These are phyloP conservation scores for Elymnias hypermnestra DNA, from an alignment of 1,140 invertebrate species.

Conservation along the genomic window DNA sequence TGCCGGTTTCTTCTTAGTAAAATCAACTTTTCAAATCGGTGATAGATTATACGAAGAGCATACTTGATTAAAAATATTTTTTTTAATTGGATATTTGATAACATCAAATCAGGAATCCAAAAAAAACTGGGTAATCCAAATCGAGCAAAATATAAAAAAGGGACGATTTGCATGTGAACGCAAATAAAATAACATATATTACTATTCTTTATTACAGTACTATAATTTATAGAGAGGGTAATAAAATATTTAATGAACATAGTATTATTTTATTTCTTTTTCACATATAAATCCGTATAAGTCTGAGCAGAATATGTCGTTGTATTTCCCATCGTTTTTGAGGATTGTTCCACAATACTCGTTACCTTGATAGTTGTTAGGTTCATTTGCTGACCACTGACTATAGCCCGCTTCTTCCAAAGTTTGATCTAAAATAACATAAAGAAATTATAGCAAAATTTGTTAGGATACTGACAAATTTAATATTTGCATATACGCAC, in stretches of 20 bases:
- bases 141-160: too few relatives aligned
- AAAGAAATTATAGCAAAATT: neutral
- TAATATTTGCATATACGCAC: too few relatives aligned
- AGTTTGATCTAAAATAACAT: conserved; percentile 39
- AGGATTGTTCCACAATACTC: conserved; percentile 49
- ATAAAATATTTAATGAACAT: neutral
- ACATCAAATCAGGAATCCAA: too few relatives aligned
- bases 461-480: too few relatives aligned
- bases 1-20: too few relatives aligned
- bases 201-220: neutral
- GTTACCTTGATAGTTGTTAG: conserved; percentile 32
- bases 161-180: too few relatives aligned
- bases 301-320: conserved; percentile 36
- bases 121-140: too few relatives aligned
- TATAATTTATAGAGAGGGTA: neutral
- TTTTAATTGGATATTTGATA: too few relatives aligned
- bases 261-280: conserved; percentile 27
- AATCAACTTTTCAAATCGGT: too few relatives aligned
- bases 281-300: conserved; percentile 42
- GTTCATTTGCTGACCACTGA: conserved; percentile 40
- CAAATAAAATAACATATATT: too few relatives aligned
- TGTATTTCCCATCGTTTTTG: conserved; percentile 35
- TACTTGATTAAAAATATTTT: too few relatives aligned
- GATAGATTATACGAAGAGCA: too few relatives aligned
- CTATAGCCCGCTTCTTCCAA: conserved; percentile 39